phyloP scores from a whole-genome alignment of 2,888 invertebrate species.

The Ephialtes manifestator region DNA sequence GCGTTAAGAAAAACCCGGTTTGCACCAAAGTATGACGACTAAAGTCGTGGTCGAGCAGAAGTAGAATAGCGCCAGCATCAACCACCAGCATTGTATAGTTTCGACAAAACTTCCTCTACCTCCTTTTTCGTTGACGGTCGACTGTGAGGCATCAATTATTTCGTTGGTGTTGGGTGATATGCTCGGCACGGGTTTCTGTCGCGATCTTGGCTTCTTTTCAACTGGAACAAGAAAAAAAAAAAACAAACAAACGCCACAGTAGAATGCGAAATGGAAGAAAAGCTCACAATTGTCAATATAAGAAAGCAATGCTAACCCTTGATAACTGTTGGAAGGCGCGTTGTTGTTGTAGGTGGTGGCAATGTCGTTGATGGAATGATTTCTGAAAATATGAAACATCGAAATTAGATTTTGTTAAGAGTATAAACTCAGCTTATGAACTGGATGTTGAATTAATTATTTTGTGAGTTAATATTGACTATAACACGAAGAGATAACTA shows the following conservation, averaged over 20 bases:
- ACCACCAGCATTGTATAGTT: neutral
- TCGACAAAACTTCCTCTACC: slow-evolving; percentile 71
- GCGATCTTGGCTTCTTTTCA: slow-evolving; percentile 78
- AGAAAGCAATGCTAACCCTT: slow-evolving; percentile 73
- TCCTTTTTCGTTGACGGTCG: slow-evolving; percentile 77
- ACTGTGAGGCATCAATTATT: slow-evolving; percentile 79
- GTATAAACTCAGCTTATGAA: neutral
- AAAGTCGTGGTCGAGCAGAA: neutral
- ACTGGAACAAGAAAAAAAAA: slow-evolving; percentile 72
- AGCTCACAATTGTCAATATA: slow-evolving; percentile 9
- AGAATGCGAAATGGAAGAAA: slow-evolving; percentile 19
- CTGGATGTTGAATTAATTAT: neutral
- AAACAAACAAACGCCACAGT: slow-evolving; percentile 38
- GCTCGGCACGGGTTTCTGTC: slow-evolving; percentile 78
- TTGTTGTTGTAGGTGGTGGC: slow-evolving; percentile 72
- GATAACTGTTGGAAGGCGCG: slow-evolving; percentile 74
- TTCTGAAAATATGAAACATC: slow-evolving; percentile 73
- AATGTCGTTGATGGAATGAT: slow-evolving; percentile 81
- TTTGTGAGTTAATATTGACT: neutral
- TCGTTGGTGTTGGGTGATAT: slow-evolving; percentile 78
- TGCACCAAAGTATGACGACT: neutral
- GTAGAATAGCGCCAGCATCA: neutral
- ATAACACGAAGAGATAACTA: too few relatives aligned
- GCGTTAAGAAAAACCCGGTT: slow-evolving; percentile 1
- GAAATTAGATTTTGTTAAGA: neutral